phyloP scores from a whole-genome alignment of 2,113 vertebrate genomes.

The Xyrauchen texanus region DNA sequence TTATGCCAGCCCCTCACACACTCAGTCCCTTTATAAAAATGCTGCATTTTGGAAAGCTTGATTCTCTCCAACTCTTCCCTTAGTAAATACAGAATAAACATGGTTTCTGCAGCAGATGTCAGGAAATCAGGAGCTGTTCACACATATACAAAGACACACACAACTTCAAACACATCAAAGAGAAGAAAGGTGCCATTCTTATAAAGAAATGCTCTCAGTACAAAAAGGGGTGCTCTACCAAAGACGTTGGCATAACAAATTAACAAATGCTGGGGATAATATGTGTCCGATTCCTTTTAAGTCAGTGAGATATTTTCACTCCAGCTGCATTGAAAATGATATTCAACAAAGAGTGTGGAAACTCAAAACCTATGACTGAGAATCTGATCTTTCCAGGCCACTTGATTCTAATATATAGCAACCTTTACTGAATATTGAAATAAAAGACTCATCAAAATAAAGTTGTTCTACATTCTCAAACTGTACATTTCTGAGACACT shows the following conservation, averaged over 20 bases:
- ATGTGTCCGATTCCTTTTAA: too few relatives aligned
- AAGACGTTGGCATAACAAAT: constrained; percentile 24
- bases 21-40: background rate
- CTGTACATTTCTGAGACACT: constrained; percentile 10
- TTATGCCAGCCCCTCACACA: constrained; percentile 1
- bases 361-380: background rate
- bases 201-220: constrained; percentile 14
- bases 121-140: constrained; percentile 25
- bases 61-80: background rate
- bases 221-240: constrained; percentile 7
- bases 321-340: background rate
- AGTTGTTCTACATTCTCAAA: constrained; percentile 39
- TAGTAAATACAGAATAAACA: constrained; percentile 13
- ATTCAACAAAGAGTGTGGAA: constrained; percentile 10
- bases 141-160: constrained; percentile 9
- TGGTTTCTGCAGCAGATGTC: constrained; percentile 24
- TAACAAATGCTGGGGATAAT: background rate
- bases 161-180: constrained; percentile 36
- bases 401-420: constrained; percentile 33
- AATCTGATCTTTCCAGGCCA: constrained; percentile 30
- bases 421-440: constrained; percentile 17
- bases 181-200: constrained; percentile 18
- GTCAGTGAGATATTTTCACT: too few relatives aligned
- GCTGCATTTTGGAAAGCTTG: background rate
- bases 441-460: background rate